Evolutionary conservation across 2,888 invertebrate genomes (phyloP), one percentile per base, ranked within the genome.

Genomic region (Steromphala cineraria): DNA sequence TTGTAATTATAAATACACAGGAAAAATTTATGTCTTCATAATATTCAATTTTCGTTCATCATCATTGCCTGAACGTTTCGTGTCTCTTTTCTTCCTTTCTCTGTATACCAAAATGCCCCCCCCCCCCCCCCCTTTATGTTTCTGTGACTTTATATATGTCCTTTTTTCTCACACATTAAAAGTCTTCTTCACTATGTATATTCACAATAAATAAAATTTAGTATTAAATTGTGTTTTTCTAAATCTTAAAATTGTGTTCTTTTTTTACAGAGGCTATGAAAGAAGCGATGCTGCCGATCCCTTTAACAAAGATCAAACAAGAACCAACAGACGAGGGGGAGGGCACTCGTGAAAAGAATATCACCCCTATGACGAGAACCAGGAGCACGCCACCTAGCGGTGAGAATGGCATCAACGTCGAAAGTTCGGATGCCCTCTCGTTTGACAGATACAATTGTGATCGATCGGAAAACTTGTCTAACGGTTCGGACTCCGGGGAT

Each of bases 251-350:
- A 46, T 46, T 46, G 1, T 46, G 10, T 46, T 1, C 5, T 13
- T 46, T 46, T 7, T 7, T 46, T 46, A 46, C 62, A 62, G 62
- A 21, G 17, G 19, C 67, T 28, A 80, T 80, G 80, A 76, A 77
- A 19, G 77, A 80, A 67, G 24, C 76, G 1, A 17, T 21, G 13
- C 28, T 56, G 10, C 67, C 76, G 3, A 36, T 82, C 40, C 79
- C 76, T 24, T 67, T 80, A 4, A 53, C 77, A 28, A 24, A 55
- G 31, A 74, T 82, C 55, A 82, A 82, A 40, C 82, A 82, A 40
- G 82, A 82, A 46, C 82, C 82, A n/a, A n/a, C 19, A 13, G 82
- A 82, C 74, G 55, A 36, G 17, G 46, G 46, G 13, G 46, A 5
- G 13, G 10, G 1, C 1, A 10, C 46, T 13, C 40, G 53, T 13